A percentile compares a stretch with the other conserved stretches of the same genome.
Conservation (phyloP, 2,888 invertebrate genomes). For the Hylaea fasciaria region DNA sequence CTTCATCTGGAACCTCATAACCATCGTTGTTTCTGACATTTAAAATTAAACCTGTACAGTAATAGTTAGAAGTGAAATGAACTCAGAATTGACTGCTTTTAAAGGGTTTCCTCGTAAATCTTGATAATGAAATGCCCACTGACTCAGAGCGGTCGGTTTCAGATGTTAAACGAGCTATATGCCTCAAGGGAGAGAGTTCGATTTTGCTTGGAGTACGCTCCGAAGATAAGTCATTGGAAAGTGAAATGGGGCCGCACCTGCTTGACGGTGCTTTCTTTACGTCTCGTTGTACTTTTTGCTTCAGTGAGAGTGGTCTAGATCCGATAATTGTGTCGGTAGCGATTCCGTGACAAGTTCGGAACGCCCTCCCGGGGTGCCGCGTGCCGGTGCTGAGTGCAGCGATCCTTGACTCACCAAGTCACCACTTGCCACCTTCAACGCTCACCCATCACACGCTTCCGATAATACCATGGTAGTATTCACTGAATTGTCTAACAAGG, state of each 20-base stretch:
- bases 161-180: constrained; percentile 49
- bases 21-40: constrained; percentile 20
- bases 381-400: constrained; percentile 41
- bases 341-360: constrained; percentile 70
- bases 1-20: constrained; percentile 13
- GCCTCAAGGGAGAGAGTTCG: constrained; percentile 50
- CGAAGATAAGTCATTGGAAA: constrained; percentile 79
- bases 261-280: constrained; percentile 79
- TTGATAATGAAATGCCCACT: constrained; percentile 75
- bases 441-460: too few relatives aligned
- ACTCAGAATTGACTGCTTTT: constrained; percentile 74
- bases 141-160: constrained; percentile 47
- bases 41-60: constrained; percentile 51
- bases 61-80: constrained; percentile 70
- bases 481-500: too few relatives aligned
- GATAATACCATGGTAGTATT: too few relatives aligned
- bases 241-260: constrained; percentile 84
- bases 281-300: constrained; percentile 80
- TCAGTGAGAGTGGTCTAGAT: constrained; percentile 84
- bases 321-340: constrained; percentile 80
- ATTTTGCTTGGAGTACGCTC: constrained; percentile 49
- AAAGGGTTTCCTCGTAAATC: constrained; percentile 80
- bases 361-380: constrained; percentile 53
- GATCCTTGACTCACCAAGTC: not conserved
- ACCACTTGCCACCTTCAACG: constrained; percentile 5